These are phyloP conservation scores for Tiliacea aurago DNA, from an alignment of 2,888 invertebrate species.

Conservation along the genomic window DNA sequence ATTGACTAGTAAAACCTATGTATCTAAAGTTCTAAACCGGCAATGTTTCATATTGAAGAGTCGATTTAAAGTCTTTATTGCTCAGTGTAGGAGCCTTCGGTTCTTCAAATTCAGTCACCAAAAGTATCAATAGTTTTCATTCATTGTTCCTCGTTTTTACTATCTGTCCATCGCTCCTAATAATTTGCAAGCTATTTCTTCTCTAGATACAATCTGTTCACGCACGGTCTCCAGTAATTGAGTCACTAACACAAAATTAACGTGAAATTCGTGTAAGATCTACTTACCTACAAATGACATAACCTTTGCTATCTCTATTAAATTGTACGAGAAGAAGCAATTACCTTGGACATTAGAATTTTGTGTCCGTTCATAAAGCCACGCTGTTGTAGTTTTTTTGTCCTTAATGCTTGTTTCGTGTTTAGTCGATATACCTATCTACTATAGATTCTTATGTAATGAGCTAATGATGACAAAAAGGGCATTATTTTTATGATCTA, in stretches of 20 bases:
- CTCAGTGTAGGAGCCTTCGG: too few relatives aligned
- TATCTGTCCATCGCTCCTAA: neutral
- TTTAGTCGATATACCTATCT: conserved; percentile 14
- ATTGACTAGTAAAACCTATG: too few relatives aligned
- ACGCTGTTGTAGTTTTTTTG: conserved; percentile 25
- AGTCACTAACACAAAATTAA: conserved; percentile 17
- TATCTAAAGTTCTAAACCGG: too few relatives aligned
- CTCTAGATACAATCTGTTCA: neutral
- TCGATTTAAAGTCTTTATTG: neutral
- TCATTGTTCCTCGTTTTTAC: neutral
- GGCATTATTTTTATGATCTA: neutral
- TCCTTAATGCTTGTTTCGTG: conserved; percentile 40
- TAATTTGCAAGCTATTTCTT: conserved; percentile 1
- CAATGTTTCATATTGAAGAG: neutral
- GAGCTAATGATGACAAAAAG: neutral
- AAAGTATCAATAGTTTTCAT: neutral
- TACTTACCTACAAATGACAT: conserved; percentile 18
- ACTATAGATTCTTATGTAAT: neutral
- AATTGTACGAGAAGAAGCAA: conserved; percentile 41
- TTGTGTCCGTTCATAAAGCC: conserved; percentile 36
- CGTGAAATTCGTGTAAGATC: conserved; percentile 1
- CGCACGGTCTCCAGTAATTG: conserved; percentile 14
- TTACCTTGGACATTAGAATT: conserved; percentile 45
- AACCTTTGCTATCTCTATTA: conserved; percentile 28
- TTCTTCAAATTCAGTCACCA: neutral